These are phyloP conservation scores for Forbesichthys papilliferus DNA, from an alignment of 2,113 vertebrate species.

Conservation along the genomic window DNA sequence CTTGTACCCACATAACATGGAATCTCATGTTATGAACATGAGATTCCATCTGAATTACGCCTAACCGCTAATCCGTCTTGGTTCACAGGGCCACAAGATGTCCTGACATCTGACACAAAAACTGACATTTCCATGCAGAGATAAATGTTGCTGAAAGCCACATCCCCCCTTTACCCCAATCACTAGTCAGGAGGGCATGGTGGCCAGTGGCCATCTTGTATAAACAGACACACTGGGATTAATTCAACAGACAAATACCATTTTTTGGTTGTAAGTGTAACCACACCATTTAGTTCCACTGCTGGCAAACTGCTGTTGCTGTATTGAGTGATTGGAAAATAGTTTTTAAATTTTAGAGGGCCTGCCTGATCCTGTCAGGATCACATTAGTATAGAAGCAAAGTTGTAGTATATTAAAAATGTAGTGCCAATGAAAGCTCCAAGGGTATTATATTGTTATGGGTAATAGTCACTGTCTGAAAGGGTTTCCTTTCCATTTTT, in stretches of 20 bases:
- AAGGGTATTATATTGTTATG: slow-evolving; percentile 17
- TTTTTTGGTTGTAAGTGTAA: slow-evolving; percentile 9
- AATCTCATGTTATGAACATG: not conserved
- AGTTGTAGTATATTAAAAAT: too few relatives aligned
- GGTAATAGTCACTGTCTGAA: not conserved
- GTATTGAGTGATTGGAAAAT: slow-evolving; percentile 13
- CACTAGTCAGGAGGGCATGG: not conserved
- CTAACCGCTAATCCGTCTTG: slow-evolving; percentile 9
- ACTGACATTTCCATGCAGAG: slow-evolving; percentile 55
- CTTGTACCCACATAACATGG: too few relatives aligned
- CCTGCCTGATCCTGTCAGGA: too few relatives aligned
- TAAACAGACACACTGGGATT: not conserved
- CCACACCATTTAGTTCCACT: slow-evolving; percentile 26
- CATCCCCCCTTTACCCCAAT: not conserved
- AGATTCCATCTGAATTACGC: slow-evolving; percentile 24
- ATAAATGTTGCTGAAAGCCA: slow-evolving; percentile 36
- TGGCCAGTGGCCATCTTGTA: not conserved
- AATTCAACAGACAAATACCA: not conserved
- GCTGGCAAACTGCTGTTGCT: not conserved
- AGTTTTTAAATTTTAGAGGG: slow-evolving; percentile 22
- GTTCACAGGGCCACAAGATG: slow-evolving; percentile 19
- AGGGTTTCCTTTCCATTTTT: slow-evolving; percentile 13
- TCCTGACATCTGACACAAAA: slow-evolving; percentile 31
- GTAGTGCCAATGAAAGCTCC: slow-evolving; percentile 1
- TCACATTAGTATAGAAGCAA: too few relatives aligned